Conservation (phyloP, 1,140 invertebrate species). For the Eurosta solidaginis region DNA sequence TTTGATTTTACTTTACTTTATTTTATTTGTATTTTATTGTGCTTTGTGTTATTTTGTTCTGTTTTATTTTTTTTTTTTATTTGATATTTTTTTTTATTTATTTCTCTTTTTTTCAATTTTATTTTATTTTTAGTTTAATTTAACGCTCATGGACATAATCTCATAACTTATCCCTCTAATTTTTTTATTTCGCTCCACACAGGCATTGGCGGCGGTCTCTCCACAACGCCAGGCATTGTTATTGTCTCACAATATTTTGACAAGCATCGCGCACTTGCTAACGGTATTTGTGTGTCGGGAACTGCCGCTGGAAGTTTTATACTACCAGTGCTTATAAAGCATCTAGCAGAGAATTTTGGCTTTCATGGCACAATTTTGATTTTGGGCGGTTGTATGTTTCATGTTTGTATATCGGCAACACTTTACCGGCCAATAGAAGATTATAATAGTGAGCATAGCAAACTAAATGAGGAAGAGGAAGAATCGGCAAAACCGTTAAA, state of each 20-base stretch:
- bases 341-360: constrained; percentile 69
- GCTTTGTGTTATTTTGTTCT: too few species aligned
- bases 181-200: constrained; percentile 35
- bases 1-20: too few species aligned
- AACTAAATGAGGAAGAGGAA: constrained; percentile 38
- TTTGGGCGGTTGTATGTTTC: constrained; percentile 76
- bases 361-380: constrained; percentile 75
- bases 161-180: neutral
- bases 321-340: constrained; percentile 75
- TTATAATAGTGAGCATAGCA: constrained; percentile 16
- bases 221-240: constrained; percentile 78
- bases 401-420: constrained; percentile 74
- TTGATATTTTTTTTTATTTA: too few species aligned
- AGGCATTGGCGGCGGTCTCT: constrained; percentile 78
- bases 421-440: constrained; percentile 69
- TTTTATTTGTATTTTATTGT: too few species aligned
- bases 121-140: constrained; percentile 18
- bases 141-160: neutral
- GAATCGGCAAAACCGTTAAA: constrained; percentile 40
- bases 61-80: too few species aligned
- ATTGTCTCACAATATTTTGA: constrained; percentile 81
- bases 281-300: constrained; percentile 79
- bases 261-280: constrained; percentile 76
- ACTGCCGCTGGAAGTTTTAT: constrained; percentile 79
- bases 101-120: neutral